A percentile compares a stretch with the other conserved stretches of the same genome.
phyloP scores from a whole-genome alignment of 2,113 vertebrate species.

The Myiagra hebetior region DNA sequence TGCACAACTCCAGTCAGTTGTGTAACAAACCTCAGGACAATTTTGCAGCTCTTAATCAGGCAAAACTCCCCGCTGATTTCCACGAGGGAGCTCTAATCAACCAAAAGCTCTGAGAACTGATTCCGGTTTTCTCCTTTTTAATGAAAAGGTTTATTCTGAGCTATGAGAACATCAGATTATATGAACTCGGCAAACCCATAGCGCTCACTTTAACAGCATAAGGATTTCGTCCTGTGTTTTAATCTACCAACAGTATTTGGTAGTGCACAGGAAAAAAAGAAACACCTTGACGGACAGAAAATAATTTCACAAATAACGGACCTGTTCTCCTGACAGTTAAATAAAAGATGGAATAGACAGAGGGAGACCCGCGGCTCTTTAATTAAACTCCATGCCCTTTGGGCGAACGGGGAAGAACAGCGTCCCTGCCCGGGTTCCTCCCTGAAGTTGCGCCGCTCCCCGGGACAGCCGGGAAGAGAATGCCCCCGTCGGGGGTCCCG shows the following conservation, averaged over 20 bases:
- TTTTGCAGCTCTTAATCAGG: not conserved
- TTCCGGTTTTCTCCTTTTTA: not conserved
- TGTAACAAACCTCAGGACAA: not conserved
- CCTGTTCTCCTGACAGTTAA: not conserved
- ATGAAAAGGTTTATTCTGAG: not conserved
- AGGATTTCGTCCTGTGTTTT: not conserved
- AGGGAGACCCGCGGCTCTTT: not conserved
- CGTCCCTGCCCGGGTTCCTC: not conserved
- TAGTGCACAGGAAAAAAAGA: not conserved
- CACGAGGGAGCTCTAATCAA: not conserved
- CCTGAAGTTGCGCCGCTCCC: not conserved
- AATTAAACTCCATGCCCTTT: not conserved
- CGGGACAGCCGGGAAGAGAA: not conserved
- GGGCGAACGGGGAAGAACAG: not conserved
- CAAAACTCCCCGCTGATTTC: not conserved
- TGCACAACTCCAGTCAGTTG: not conserved
- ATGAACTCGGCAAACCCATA: not conserved
- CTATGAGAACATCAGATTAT: not conserved
- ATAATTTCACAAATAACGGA: not conserved
- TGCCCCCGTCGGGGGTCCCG: not conserved
- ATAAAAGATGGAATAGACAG: not conserved
- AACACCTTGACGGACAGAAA: not conserved
- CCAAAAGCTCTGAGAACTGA: not conserved
- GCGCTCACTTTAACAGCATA: not conserved
- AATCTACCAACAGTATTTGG: not conserved